Percentiles rank a stretch among this genome's conserved stretches.
These are phyloP conservation scores for Meriones unguiculatus DNA, from an alignment of 2,113 vertebrate species.

Conservation along the genomic window DNA sequence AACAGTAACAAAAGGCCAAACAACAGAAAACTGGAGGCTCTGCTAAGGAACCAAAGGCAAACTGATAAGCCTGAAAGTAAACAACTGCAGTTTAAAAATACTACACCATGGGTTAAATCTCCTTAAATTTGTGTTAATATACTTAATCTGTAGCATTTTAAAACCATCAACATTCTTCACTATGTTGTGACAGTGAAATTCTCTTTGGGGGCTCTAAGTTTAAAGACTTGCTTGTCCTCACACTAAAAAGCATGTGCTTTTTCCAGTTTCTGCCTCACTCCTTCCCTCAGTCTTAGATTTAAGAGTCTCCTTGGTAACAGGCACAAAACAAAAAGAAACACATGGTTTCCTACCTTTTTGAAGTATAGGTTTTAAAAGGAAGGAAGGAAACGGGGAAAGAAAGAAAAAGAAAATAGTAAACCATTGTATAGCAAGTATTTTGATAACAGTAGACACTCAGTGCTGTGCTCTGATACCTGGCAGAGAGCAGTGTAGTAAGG, in stretches of 20 bases:
- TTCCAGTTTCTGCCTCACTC: neutral
- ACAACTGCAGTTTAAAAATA: conserved; percentile 34
- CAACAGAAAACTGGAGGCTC: neutral
- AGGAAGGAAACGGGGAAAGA: neutral
- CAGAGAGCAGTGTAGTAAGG: neutral
- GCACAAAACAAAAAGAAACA: conserved; percentile 25
- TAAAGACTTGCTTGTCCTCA: neutral
- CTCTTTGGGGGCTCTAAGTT: neutral
- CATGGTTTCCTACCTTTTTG: conserved; percentile 42
- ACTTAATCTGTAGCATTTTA: conserved; percentile 21
- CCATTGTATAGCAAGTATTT: neutral
- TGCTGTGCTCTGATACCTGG: neutral
- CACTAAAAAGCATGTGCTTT: neutral
- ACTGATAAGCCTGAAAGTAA: conserved; percentile 49
- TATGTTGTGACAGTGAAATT: neutral
- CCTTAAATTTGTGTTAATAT: conserved; percentile 22
- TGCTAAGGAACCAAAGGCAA: conserved; percentile 52
- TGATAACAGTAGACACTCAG: neutral
- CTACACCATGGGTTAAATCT: neutral
- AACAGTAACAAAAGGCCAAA: neutral
- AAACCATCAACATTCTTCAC: conserved; percentile 24
- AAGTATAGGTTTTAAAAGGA: neutral
- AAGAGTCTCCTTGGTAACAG: neutral
- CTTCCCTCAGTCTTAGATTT: neutral
- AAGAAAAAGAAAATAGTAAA: neutral